A percentile compares a stretch with the other conserved stretches of the same genome.
Evolutionary conservation across 2,797 vertebrate species (phyloP).

Genomic region (Muscicapa comitata): DNA sequence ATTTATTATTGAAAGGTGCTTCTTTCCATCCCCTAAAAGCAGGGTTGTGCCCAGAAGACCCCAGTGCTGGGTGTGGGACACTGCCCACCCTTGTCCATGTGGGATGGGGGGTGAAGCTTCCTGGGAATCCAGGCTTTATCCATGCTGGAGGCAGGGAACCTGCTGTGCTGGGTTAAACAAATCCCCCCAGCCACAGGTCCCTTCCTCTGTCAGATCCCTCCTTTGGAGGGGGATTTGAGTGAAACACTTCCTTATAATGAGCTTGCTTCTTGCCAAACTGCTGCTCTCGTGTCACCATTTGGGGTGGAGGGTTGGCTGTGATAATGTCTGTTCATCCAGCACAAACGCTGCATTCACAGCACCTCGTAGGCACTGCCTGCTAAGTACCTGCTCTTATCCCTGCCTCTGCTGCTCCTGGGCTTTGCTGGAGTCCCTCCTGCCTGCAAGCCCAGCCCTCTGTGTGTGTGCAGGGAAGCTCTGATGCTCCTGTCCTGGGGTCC

Average conservation of each 20-base stretch:
- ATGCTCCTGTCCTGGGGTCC: fast-evolving
- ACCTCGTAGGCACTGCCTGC: neutral
- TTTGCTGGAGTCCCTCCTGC: neutral
- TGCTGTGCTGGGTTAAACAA: conserved; percentile 37
- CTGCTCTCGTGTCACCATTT: neutral
- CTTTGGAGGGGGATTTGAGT: conserved; percentile 38
- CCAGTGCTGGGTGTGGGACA: neutral
- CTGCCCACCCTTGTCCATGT: neutral
- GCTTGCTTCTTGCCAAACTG: conserved; percentile 14
- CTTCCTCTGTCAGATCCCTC: neutral
- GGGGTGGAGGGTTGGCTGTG: neutral
- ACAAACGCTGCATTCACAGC: conserved; percentile 28
- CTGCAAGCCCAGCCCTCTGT: neutral
- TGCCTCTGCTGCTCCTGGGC: neutral
- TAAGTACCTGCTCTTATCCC: conserved; percentile 34
- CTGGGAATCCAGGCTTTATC: neutral
- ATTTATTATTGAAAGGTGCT: conserved; percentile 65
- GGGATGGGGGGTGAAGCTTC: neutral
- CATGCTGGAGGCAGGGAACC: neutral
- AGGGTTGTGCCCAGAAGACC: neutral
- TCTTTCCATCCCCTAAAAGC: neutral
- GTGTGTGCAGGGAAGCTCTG: neutral
- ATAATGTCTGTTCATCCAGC: conserved; percentile 23
- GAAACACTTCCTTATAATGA: neutral
- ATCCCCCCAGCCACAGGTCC: conserved; percentile 37